Evolutionary conservation across 2,113 vertebrate species (phyloP).

Genomic region (Oostethus manadensis): DNA sequence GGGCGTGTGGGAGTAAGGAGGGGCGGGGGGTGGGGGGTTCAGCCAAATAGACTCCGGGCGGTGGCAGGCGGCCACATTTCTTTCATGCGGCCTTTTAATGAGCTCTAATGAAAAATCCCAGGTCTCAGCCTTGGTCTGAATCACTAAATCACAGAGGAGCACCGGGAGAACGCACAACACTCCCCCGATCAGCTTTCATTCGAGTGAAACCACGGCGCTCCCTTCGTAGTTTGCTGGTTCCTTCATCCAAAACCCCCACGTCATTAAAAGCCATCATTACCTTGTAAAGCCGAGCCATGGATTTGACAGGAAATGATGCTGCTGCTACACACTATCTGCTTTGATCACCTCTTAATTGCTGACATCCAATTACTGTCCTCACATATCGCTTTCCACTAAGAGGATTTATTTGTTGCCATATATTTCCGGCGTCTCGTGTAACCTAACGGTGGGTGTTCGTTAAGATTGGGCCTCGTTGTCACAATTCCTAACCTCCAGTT

Average conservation of each 20-base stretch:
- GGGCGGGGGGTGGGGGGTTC: slow-evolving; percentile 31
- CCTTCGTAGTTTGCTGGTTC: too few species aligned
- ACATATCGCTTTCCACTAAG: not conserved
- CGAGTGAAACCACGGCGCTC: too few species aligned
- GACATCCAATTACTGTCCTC: not conserved
- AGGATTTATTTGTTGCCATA: not conserved
- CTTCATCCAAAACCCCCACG: too few species aligned
- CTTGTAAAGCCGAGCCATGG: not conserved
- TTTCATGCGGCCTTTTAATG: slow-evolving; percentile 65
- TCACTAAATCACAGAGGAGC: slow-evolving; percentile 40
- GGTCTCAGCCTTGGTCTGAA: slow-evolving; percentile 42
- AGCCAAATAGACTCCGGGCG: slow-evolving; percentile 54
- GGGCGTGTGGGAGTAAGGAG: too few species aligned
- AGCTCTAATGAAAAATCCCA: slow-evolving; percentile 63
- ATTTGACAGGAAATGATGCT: not conserved
- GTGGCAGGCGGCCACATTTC: slow-evolving; percentile 65
- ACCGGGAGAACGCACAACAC: slow-evolving; percentile 22
- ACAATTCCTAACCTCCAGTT: too few species aligned
- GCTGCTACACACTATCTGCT: not conserved
- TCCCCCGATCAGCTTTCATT: not conserved
- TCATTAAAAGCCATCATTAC: not conserved
- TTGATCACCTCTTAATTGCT: not conserved
- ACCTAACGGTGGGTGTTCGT: too few species aligned
- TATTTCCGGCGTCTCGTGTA: not conserved
- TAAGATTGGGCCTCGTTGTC: too few species aligned